Evolutionary conservation across 2,797 vertebrate genomes (phyloP).

Genomic region (Coccyzus lansbergi): DNA sequence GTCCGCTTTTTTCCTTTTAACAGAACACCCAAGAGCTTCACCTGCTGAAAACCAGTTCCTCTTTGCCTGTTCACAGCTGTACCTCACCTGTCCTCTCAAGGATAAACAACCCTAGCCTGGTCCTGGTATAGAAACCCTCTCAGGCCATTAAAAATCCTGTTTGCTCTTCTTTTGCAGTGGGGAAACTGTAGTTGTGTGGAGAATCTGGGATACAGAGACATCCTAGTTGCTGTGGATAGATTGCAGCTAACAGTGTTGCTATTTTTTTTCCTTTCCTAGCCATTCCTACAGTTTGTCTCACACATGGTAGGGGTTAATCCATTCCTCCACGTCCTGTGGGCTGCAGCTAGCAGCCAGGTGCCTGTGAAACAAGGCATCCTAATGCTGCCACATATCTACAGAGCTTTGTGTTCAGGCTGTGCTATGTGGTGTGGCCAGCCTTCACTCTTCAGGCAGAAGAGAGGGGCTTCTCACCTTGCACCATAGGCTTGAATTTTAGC

Average conservation of each 20-base stretch:
- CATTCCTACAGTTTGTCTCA: background rate
- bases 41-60: background rate
- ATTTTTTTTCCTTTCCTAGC: background rate
- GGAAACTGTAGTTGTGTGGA: background rate
- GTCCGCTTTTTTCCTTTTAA: background rate
- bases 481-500: background rate
- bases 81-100: background rate
- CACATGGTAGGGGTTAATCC: background rate
- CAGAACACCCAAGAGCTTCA: background rate
- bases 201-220: background rate
- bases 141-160: background rate
- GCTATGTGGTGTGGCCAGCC: background rate
- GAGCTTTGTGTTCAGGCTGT: background rate
- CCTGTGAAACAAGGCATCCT: background rate
- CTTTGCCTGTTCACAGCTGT: background rate
- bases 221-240: background rate
- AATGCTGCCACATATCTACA: background rate
- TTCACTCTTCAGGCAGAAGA: background rate
- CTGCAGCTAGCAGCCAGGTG: background rate
- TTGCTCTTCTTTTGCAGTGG: background rate
- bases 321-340: accelerated
- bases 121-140: background rate
- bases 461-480: accelerated
- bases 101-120: background rate
- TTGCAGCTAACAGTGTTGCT: background rate